phyloP scores from a whole-genome alignment of 2,113 vertebrate genomes.

The Dissostichus mawsoni region DNA sequence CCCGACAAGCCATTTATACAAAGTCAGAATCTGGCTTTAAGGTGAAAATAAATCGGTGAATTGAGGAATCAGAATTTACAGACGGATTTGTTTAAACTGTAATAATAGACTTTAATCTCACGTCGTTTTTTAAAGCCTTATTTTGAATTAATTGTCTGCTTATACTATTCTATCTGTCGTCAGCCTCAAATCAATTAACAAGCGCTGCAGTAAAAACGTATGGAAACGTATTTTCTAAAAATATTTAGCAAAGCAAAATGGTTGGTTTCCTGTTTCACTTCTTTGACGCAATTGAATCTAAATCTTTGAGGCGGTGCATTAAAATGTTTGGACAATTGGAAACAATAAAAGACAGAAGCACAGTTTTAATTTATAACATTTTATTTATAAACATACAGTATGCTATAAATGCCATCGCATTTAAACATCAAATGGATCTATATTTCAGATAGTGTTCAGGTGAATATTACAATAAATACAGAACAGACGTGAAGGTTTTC shows the following conservation, averaged over 20 bases:
- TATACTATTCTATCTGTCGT: too few relatives aligned
- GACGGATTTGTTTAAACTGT: too few relatives aligned
- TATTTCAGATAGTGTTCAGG: conserved; percentile 88
- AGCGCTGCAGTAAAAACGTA: too few relatives aligned
- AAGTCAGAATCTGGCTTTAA: background rate
- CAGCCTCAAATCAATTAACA: too few relatives aligned
- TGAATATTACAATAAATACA: conserved; percentile 98
- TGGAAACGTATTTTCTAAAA: too few relatives aligned
- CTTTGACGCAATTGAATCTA: too few relatives aligned
- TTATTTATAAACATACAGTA: conserved; percentile 99
- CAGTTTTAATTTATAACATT: conserved; percentile 83
- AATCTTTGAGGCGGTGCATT: too few relatives aligned
- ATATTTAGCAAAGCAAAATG: too few relatives aligned
- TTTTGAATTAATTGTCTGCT: too few relatives aligned
- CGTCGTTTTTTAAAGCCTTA: too few relatives aligned
- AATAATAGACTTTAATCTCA: too few relatives aligned
- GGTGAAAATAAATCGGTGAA: background rate
- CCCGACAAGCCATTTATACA: background rate
- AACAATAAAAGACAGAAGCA: conserved; percentile 14
- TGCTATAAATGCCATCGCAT: conserved; percentile 93
- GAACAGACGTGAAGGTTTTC: conserved; percentile 83
- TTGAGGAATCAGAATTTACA: background rate
- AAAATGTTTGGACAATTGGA: background rate
- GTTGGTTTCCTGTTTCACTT: too few relatives aligned
- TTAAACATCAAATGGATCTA: conserved; percentile 87